Evolutionary conservation across 2,888 invertebrate genomes (phyloP), one percentile per base, ranked within the genome.

Genomic region (Callinectes sapidus): DNA sequence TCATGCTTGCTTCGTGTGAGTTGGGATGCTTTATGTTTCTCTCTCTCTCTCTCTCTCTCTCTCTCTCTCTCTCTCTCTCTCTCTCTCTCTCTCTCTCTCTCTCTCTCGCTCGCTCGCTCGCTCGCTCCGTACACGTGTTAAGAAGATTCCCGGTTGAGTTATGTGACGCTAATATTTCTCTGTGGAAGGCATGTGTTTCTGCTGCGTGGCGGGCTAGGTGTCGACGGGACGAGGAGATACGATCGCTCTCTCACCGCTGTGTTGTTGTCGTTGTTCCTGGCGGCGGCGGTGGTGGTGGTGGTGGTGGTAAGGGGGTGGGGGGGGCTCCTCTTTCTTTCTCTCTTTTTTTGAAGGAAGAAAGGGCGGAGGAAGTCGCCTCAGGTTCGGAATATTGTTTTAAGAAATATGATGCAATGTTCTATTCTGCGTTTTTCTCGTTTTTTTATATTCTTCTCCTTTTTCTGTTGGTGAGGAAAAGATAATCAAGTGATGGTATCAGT

Each of bases 341-440:
- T 71, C n/a, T 71, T 71, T 71, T 71, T 71, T 71, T 71, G n/a
- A 71, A 71, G 71, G 71, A n/a, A 71, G 71, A 71, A 71, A 71
- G 71, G 71, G 71, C 23, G 71, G 71, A 71, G 71, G 28, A 71
- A 71, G 28, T 71, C 71, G 71, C 71, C 71, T 71, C n/a, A 71
- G 71, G 71, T 28, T 71, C 71, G 28, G 71, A 71, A 71, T 71
- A 71, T 71, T 71, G 71, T 71, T 71, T 71, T n/a, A 71, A 71
- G 71, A 71, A 71, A 71, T 71, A 71, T n/a, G 71, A 71, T 71
- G 71, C 71, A n/a, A n/a, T 2, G 71, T 71, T 71, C 28, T 71
- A 23, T 71, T 71, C 28, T 18, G 71, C 23, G 28, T 23, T 71
- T 71, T 71, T 71, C 10, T 2, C n/a, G 2, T 61, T 61, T 61